Base-by-base conservation (phyloP, 2,797 vertebrate species). In the Calcarius lapponicus region DNA sequence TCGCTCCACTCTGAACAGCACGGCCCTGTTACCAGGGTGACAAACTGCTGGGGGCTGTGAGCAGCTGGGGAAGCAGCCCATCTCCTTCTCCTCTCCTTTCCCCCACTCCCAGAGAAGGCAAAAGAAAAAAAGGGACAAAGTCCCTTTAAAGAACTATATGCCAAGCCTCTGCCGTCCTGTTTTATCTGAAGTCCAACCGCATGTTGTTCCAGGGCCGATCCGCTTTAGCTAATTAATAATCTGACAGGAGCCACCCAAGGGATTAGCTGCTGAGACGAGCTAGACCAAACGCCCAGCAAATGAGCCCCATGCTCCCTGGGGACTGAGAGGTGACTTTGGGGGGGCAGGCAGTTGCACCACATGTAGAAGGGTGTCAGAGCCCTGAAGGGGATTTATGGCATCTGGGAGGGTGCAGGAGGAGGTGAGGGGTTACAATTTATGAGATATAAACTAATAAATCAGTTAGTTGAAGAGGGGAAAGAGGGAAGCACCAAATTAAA, bases 181-280 rank as follows among this genome's bases (percentile, higher is more conserved):
- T 98, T 98, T 97, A 97, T 98, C 97, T 97, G 97, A 98, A 98
- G 98, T 98, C 98, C 97, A 96, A 96, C 96, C 83, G 97, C 98
- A 92, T 97, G 97, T 98, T 97, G 97, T 98, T 98, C 97, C 97
- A 98, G 97, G 98, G 97, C 97, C 97, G 96, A 98, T 98, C 98
- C 93, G 98, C 97, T 98, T 98, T 98, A 98, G 98, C 98, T 98
- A 98, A 98, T 98, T 98, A 98, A 98, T 98, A 98, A 98, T 98
- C 98, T 98, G 98, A 98, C 98, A 98, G 98, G 98, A 98, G 97
- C 97, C 97, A 98, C 98, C 98, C 98, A 97, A 92, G 98, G 98
- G 98, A 98, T 98, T 98, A 98, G 97, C 97, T 66, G 93, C 94
- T 91, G 97, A 98, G 97, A 98, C 70, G 93, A 98, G 97, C 97